Evolutionary conservation across 2,888 invertebrate species (phyloP), one percentile per base, ranked within the genome.

Genomic region (Lepidocyrtoides sp.): DNA sequence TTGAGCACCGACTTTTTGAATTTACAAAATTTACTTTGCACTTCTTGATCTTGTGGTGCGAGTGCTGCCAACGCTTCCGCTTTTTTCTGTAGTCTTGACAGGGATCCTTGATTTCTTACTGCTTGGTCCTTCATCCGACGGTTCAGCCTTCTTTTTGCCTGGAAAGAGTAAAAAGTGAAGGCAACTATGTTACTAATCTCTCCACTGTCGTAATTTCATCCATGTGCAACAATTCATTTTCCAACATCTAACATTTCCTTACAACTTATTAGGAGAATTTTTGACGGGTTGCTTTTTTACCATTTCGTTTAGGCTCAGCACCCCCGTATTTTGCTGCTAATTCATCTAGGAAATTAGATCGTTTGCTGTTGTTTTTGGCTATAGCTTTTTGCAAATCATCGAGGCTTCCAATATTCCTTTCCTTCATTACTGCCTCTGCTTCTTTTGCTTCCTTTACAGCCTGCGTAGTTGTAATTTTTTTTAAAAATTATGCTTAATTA

Each of bases 361-460:
- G 36, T 1, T 60, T 60, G 0, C n/a, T 60, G 17, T 77, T 69
- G 2, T 91, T 89, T 29, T 89, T 72, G 2, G 83, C 77, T 77
- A 94, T 93, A 10, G 92, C 92, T 20, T 91, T 85, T n/a, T 75
- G 29, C 23, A 94, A 83, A 66, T 91, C 90, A 2, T 88, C 92
- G 26, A 92, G 32, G 2, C 93, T 83, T 26, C 92, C 82, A n/a
- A 83, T n/a, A 10, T 89, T 86, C 36, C 89, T 91, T 51, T 91
- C 93, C n/a, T 91, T 84, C 44, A 91, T 20, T n/a, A 92, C 57
- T 81, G 90, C 89, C 66, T 93, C 93, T 0, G 94, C 94, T 89
- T 94, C 94, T 72, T 89, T 69, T 10, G 93, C 94, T 77, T 94
- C 94, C 72, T 91, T 90, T 51, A 91, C 77, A 17, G 93, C 93